Evolutionary conservation across 2,888 invertebrate genomes (phyloP), one percentile per base, ranked within the genome.

Genomic region (Thumatha senex): DNA sequence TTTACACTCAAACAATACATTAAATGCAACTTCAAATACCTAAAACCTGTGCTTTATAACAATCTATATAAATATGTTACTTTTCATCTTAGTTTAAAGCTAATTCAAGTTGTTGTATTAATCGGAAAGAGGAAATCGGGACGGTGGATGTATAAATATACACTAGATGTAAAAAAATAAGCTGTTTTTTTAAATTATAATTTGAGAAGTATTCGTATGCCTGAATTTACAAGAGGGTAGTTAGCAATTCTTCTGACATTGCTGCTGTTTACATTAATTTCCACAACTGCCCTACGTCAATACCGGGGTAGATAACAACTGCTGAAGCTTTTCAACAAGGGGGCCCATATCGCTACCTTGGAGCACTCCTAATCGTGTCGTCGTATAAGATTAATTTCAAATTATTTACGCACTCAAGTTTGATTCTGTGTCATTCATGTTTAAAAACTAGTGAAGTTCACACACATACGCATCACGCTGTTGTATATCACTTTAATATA

Each of bases 1-100:
- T 18, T 31, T 41, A 67, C 46, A 53, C 14, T 45, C 53, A 51
- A 67, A 59, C 59, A 57, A 51, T 39, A 52, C 57, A 61, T 67
- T 57, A 89, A 86, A 90, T 89, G 89, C 89, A 89, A 88, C 83
- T 84, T 81, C 80, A 79, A 71, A 82, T 85, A 86, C 86, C 89
- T 90, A 89, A 80, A 86, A 88, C 90, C 89, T 89, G 90, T 91
- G 90, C 90, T 87, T 87, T 74, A 81, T 89, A 90, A 91, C 90
- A 89, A 88, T 89, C 88, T 90, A 90, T 89, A 86, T 89, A 89
- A 86, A 88, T 88, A 89, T 84, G 82, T 84, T 82, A 82, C 18
- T 76, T 78, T 80, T 78, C 67, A 69, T 80, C 75, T 79, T 76
- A 80, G 65, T 77, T 89, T 89, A 89, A 89, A 89, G 86, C 89